Percentiles rank a stretch among this genome's conserved stretches.
Evolutionary conservation across 2,797 vertebrate genomes (phyloP).

Genomic region (Podargus strigoides): DNA sequence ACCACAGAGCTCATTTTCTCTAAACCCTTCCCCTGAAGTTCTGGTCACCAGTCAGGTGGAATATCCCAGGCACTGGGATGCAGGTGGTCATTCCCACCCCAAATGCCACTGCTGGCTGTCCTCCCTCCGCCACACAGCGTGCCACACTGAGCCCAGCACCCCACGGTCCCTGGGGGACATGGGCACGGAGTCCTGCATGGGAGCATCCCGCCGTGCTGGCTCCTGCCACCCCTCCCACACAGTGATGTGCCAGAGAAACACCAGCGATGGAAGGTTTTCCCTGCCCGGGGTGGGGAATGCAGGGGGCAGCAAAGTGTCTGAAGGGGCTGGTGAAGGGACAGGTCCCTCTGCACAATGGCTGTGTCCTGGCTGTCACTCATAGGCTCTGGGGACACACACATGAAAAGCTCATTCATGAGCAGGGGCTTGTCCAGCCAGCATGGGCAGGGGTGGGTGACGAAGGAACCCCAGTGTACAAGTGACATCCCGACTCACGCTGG

Average conservation of each 20-base stretch:
- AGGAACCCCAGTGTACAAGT: fast-evolving
- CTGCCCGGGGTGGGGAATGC: no score
- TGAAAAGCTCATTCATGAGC: fast-evolving
- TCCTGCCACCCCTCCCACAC: background rate
- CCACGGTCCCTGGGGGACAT: no score
- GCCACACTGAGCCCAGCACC: background rate
- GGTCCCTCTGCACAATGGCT: background rate
- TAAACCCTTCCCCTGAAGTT: background rate
- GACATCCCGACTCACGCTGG: fast-evolving
- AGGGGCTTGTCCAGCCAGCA: background rate
- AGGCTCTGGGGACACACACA: background rate
- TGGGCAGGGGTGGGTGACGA: no score
- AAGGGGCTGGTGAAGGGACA: background rate
- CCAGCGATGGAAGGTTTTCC: fast-evolving
- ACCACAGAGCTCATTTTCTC: background rate
- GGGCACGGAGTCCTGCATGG: fast-evolving
- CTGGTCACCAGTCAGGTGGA: background rate
- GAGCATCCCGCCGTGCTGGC: background rate
- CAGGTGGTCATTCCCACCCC: background rate
- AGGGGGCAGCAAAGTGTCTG: no score
- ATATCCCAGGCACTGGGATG: background rate
- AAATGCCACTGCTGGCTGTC: fast-evolving
- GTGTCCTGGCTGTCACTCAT: background rate
- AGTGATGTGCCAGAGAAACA: fast-evolving
- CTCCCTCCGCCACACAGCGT: background rate